phyloP scores from a whole-genome alignment of 2,888 invertebrate genomes.

The Allolobophora icterica region DNA sequence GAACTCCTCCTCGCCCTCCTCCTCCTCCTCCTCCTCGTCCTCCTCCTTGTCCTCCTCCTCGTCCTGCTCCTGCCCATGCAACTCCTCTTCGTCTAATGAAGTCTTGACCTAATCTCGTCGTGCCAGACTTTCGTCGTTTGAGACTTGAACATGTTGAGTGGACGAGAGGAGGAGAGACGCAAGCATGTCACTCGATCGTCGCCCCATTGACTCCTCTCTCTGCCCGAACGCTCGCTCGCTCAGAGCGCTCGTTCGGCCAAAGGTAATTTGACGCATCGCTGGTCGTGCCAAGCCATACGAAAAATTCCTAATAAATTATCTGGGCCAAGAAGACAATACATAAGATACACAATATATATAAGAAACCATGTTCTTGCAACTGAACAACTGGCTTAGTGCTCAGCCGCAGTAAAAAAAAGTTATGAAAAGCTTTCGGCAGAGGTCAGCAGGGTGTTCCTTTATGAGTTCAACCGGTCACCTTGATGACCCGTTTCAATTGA shows the following conservation, averaged over 20 bases:
- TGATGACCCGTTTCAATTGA: neutral
- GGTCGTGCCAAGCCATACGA: neutral
- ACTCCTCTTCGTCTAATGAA: neutral
- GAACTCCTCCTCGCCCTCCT: neutral
- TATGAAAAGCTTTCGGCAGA: neutral
- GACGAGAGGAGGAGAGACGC: neutral
- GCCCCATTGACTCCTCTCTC: neutral
- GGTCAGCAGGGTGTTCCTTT: neutral
- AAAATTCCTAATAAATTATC: slow-evolving; percentile 25
- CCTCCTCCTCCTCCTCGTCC: neutral
- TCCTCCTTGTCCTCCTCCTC: neutral
- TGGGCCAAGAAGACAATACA: neutral
- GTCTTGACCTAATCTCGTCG: slow-evolving; percentile 22
- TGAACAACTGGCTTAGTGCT: neutral
- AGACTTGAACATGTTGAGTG: slow-evolving; percentile 15
- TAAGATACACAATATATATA: neutral
- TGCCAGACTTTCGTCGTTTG: slow-evolving; percentile 14
- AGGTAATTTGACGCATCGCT: slow-evolving; percentile 28
- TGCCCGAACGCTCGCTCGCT: neutral
- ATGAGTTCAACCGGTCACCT: neutral
- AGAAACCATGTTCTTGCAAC: neutral
- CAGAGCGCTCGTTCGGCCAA: neutral
- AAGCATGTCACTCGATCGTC: neutral
- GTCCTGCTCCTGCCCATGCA: neutral
- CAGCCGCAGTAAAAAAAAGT: neutral